Evolutionary conservation across 92 coral and sea anemone genomes (phyloP), one percentile per base, ranked within the genome.

Genomic region (Desmophyllum pertusum): DNA sequence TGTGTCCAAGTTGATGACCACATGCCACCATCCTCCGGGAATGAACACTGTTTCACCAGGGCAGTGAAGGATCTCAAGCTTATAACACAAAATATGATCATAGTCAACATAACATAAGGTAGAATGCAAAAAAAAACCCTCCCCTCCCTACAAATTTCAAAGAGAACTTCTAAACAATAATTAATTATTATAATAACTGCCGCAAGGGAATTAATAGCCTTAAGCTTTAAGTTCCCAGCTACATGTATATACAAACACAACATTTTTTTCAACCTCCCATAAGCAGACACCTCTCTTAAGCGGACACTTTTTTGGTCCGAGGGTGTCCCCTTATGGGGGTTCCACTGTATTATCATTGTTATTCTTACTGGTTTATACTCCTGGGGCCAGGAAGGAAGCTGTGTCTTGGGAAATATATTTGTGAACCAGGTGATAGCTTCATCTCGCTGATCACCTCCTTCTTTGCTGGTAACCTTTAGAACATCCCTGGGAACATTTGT

Each of bases 1-100:
- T 30, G 97, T 83, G 92, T 96, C 99, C 67, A 96, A 90, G 72
- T 96, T 96, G 45, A 96, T 72, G 30, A 96, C 99, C 8, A 96
- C 99, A 55, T 96, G 99, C 99, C 99, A 96, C 99, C 99, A 96
- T 8, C 99, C 99, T 40, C 98, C 99, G 10, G 99, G 99, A 10
- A 96, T 88, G 42, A 96, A 96, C 66, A 96, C 99, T 11, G 99
- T 96, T 73, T 96, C 99, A 27, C 99, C 99, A 29, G 99, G 94
- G 40, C 94, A 81, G 83, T 96, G 99, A 15, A 96, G 93, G 59
- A 96, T 88, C 81, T 96, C 99, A 77, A 92, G 89, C 99, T 96
- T 84, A 23, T 80, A 21, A 71, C 29, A 72, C 41, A 77, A 67
- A 30, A 51, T 1, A 18, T 41, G 30, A 23, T 18, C 46, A 55